Evolutionary conservation across 2,888 invertebrate species (phyloP), one percentile per base, ranked within the genome.

Genomic region (Agriopis aurantiaria): DNA sequence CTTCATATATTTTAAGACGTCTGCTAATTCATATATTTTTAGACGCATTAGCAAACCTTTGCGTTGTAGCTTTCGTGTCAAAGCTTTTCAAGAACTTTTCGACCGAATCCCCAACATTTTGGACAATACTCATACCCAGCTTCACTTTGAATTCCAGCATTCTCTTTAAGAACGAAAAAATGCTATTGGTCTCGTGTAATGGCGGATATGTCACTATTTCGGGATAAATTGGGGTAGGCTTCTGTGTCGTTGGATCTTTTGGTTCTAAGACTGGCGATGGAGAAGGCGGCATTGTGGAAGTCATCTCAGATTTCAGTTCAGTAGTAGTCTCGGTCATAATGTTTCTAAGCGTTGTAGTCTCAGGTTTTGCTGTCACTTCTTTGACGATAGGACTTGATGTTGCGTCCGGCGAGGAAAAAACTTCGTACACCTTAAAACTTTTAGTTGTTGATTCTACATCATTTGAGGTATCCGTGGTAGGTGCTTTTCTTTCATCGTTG

Each of bases 121-220:
- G 96, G 14, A 97, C 85, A 72, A 97, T 92, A 68, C 96, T 96
- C 65, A 97, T 84, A 0, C 97, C 97, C 57, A 97, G 86, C 79
- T 95, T 94, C 45, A 97, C 90, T 86, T 97, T 97, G 65, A 96
- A 95, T 81, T 96, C 96, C 3, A 97, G 94, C 51, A 97, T 87
- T 76, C 96, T 95, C 81, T 95, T 95, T 17, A 97, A 83, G 68
- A 97, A 94, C 12, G 95, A 94, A 63, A 96, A 91, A 67, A 97
- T 88, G 1, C 95, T 92, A 14, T 86, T 88, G 12, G 90, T 86
- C 75, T 89, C 85, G 46, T 85, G 86, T 11, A 82, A 73, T 3
- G 93, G 93, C 8, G 93, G 93, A 70, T 93, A 93, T 0, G 93
- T 93, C 23, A 90, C 84, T 2, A 91, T 82, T 73, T 93, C 93